Conservation (phyloP, 2,797 vertebrate species). For the Eurystomus glaucurus region DNA sequence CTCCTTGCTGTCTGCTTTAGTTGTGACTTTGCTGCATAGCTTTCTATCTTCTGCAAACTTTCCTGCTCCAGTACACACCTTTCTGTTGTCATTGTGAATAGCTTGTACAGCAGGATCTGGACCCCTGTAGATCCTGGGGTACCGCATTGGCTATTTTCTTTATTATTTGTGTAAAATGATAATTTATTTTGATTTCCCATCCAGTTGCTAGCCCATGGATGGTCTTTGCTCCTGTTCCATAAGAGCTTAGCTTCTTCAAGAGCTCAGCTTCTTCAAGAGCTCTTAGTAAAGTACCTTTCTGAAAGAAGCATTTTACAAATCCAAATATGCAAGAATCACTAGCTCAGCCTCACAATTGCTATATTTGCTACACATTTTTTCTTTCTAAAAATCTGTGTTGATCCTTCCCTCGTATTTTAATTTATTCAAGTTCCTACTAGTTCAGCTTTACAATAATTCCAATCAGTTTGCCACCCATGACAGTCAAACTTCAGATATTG, state of each 20-base stretch:
- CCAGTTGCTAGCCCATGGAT: neutral
- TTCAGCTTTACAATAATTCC: neutral
- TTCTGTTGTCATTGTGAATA: neutral
- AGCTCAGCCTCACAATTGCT: neutral
- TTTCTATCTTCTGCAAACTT: neutral
- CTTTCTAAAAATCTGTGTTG: neutral
- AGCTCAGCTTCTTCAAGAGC: neutral
- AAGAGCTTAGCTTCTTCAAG: neutral
- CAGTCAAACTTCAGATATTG: neutral
- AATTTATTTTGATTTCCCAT: neutral
- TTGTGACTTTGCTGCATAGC: neutral
- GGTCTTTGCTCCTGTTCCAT: neutral
- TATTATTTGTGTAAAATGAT: neutral
- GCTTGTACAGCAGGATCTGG: neutral
- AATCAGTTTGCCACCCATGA: neutral
- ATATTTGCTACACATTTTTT: neutral
- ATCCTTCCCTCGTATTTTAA: neutral
- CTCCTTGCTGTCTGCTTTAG: neutral
- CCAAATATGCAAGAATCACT: neutral
- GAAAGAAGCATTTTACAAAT: neutral
- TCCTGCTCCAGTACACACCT: neutral
- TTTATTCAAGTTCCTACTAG: neutral
- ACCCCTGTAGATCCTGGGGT: neutral
- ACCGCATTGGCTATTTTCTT: neutral
- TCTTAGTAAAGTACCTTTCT: neutral